These are phyloP conservation scores for Dinocampus coccinellae DNA, from an alignment of 2,888 invertebrate species.

Conservation along the genomic window DNA sequence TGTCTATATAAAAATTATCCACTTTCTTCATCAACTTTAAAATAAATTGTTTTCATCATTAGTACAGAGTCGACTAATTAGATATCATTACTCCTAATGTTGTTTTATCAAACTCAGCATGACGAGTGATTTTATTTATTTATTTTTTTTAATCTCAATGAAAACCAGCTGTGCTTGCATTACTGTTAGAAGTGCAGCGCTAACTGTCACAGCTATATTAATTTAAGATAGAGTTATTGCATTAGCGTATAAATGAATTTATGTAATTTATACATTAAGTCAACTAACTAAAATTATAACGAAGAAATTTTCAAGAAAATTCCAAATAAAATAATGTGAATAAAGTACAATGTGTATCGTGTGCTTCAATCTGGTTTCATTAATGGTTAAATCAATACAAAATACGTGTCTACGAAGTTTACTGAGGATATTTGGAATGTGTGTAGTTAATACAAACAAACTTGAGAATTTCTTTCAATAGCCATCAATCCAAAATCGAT, in stretches of 20 bases:
- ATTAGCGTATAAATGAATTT: not conserved
- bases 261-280: not conserved
- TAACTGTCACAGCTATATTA: not conserved
- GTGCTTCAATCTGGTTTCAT: not conserved
- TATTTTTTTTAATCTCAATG: too few species aligned
- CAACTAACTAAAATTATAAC: not conserved
- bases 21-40: constrained; percentile 41
- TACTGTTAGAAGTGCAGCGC: not conserved
- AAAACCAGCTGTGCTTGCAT: not conserved
- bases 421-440: not conserved
- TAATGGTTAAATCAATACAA: not conserved
- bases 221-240: not conserved
- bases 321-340: not conserved
- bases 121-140: constrained; percentile 1
- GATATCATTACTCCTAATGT: constrained; percentile 38
- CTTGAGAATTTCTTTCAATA: not conserved
- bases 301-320: not conserved
- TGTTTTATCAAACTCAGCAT: constrained; percentile 45
- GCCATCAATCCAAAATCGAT: not conserved
- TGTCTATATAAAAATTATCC: constrained; percentile 33
- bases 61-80: constrained; percentile 46
- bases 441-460: not conserved
- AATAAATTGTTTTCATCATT: constrained; percentile 44
- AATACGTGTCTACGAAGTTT: not conserved
- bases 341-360: not conserved